A percentile compares a stretch with the other conserved stretches of the same genome.
phyloP scores from a whole-genome alignment of 2,888 invertebrate species.

The Acronicta psi region DNA sequence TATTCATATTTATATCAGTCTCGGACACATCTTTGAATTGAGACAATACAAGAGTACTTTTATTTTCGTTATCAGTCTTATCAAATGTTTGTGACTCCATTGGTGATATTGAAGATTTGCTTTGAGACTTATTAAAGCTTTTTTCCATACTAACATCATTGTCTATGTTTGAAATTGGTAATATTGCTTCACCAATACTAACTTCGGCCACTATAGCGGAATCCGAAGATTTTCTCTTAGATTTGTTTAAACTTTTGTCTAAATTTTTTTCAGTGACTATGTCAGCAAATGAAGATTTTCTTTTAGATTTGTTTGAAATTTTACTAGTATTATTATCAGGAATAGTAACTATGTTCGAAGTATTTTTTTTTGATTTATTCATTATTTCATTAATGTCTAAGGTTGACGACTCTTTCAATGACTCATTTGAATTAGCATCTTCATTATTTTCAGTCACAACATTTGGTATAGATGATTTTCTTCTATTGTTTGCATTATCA shows the following conservation, averaged over 20 bases:
- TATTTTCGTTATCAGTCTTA: conserved; percentile 41
- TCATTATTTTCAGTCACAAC: conserved; percentile 5
- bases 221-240: conserved; percentile 2
- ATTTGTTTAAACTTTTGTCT: conserved; percentile 31
- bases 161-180: neutral
- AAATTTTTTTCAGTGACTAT: conserved; percentile 9
- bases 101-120: conserved; percentile 54
- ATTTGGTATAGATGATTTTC: conserved; percentile 38
- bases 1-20: conserved; percentile 61
- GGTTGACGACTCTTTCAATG: conserved; percentile 15
- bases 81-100: conserved; percentile 38
- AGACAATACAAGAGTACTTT: conserved; percentile 76
- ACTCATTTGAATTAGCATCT: conserved; percentile 14
- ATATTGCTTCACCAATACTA: conserved; percentile 1
- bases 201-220: neutral
- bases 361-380: conserved; percentile 38
- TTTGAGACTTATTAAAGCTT: conserved; percentile 42
- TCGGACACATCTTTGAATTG: conserved; percentile 74
- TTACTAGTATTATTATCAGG: conserved; percentile 14
- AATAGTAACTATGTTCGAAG: conserved; percentile 7
- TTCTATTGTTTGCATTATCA: conserved; percentile 28
- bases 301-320: conserved; percentile 13
- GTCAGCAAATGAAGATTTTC: conserved; percentile 13
- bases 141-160: conserved; percentile 4
- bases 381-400: conserved; percentile 15